phyloP scores from a whole-genome alignment of 2,888 invertebrate genomes.

The Amblyjoppa fuscipennis region DNA sequence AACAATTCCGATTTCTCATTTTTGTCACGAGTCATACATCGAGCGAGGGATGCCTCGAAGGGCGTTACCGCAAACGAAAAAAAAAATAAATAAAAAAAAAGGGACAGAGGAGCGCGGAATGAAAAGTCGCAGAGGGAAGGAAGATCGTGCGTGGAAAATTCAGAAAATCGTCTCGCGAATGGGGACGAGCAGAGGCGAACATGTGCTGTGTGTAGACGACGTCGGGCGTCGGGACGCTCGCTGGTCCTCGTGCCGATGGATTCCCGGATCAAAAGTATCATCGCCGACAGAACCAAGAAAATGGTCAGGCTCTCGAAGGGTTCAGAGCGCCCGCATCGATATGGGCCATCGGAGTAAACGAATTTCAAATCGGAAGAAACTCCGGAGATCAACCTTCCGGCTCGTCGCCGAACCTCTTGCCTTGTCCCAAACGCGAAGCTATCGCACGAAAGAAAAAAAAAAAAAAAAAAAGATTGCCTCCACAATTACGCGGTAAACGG shows the following conservation, averaged over 20 bases:
- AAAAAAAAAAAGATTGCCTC: neutral
- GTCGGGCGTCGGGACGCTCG: slow-evolving; percentile 44
- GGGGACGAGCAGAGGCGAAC: slow-evolving; percentile 61
- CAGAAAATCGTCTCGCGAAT: slow-evolving; percentile 60
- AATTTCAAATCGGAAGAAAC: slow-evolving; percentile 27
- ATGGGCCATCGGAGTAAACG: slow-evolving; percentile 34
- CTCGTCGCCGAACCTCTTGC: too few relatives aligned
- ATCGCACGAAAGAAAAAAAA: neutral
- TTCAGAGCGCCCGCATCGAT: slow-evolving; percentile 21
- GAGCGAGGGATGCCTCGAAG: slow-evolving; percentile 48
- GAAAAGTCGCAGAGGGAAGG: slow-evolving; percentile 55
- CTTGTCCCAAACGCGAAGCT: neutral
- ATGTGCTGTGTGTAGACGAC: slow-evolving; percentile 51
- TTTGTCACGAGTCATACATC: slow-evolving; percentile 67
- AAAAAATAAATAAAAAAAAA: slow-evolving; percentile 14
- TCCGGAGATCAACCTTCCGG: neutral
- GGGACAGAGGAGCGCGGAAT: slow-evolving; percentile 62
- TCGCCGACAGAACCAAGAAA: slow-evolving; percentile 22
- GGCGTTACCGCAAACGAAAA: slow-evolving; percentile 6
- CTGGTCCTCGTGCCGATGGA: slow-evolving; percentile 22
- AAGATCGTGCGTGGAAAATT: slow-evolving; percentile 64
- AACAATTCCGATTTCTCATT: slow-evolving; percentile 66
- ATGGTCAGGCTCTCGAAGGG: slow-evolving; percentile 19
- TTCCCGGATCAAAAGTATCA: slow-evolving; percentile 27
- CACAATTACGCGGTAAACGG: slow-evolving; percentile 45